Percentiles rank a stretch among this genome's conserved stretches.
phyloP scores from a whole-genome alignment of 1,140 invertebrate genomes.

The Macrostomum lignano region DNA sequence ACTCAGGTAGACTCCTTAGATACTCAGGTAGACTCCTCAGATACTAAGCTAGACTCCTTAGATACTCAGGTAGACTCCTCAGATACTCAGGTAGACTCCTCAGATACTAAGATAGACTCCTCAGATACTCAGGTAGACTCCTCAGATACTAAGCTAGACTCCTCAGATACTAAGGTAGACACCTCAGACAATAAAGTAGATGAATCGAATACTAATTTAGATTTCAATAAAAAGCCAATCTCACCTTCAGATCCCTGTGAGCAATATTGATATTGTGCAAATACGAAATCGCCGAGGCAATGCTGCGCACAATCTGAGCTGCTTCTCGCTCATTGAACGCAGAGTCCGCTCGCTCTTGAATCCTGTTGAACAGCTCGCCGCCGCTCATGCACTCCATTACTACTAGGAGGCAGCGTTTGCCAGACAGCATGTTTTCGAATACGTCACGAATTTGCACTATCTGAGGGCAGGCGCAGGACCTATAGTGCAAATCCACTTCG shows the following conservation, averaged over 20 bases:
- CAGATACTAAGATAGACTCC: no score
- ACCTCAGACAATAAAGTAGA: no score
- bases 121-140: no score
- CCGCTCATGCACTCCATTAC: conserved; percentile 97
- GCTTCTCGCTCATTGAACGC: conserved; percentile 36
- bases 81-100: no score
- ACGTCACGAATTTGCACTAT: conserved; percentile 78
- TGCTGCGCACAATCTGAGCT: conserved; percentile 70
- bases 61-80: no score
- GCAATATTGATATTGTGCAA: conserved; percentile 80
- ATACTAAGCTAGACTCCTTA: no score
- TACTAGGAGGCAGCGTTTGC: conserved; percentile 61
- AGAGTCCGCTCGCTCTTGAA: conserved; percentile 46
- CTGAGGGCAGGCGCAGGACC: conserved; percentile 45
- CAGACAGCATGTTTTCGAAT: conserved; percentile 51
- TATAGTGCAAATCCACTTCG: conserved; percentile 80
- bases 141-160: no score
- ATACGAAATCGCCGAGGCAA: conserved; percentile 68
- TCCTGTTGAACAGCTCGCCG: conserved; percentile 74
- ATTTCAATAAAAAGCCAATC: no score
- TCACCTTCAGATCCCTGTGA: conserved; percentile 69
- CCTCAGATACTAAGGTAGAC: no score
- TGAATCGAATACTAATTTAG: no score
- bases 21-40: no score
- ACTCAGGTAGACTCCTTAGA: no score